phyloP scores from a whole-genome alignment of 1,140 invertebrate species.

The Sminthurides bifidus region DNA sequence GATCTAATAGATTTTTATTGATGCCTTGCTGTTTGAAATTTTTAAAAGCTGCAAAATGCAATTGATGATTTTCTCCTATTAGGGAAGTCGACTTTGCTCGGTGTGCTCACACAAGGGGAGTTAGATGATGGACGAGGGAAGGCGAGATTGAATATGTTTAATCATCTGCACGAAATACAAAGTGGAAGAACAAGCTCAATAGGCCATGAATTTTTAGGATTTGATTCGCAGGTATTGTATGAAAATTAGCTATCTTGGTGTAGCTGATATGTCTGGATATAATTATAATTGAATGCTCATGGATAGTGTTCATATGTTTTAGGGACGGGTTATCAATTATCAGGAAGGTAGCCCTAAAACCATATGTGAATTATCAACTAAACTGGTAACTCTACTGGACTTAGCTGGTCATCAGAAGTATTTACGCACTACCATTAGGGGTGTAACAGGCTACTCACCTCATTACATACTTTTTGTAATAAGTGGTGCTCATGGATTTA shows the following conservation, averaged over 20 bases:
- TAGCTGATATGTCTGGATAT: not conserved
- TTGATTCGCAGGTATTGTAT: constrained; percentile 55
- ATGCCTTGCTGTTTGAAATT: not conserved
- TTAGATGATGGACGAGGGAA: constrained; percentile 89
- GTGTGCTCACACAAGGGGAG: constrained; percentile 88
- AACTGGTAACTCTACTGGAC: constrained; percentile 90
- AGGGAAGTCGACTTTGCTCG: constrained; percentile 63
- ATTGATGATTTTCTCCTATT: not conserved
- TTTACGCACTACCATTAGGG: constrained; percentile 85
- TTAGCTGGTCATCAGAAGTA: constrained; percentile 94
- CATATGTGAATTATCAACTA: constrained; percentile 79
- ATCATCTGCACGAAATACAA: constrained; percentile 92
- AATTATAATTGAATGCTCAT: not conserved
- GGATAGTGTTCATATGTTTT: constrained; percentile 16
- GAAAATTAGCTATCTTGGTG: not conserved
- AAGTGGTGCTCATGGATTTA: constrained; percentile 50
- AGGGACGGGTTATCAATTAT: constrained; percentile 71
- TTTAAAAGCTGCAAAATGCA: not conserved
- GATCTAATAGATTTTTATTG: not conserved
- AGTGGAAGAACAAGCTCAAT: constrained; percentile 92
- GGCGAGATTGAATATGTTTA: constrained; percentile 86
- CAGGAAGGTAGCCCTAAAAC: constrained; percentile 85
- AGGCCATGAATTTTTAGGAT: constrained; percentile 91
- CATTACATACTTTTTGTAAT: constrained; percentile 91
- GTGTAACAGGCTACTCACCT: constrained; percentile 83